Conservation (phyloP, 2,888 invertebrate genomes). For the Epistrophella euchroma region DNA sequence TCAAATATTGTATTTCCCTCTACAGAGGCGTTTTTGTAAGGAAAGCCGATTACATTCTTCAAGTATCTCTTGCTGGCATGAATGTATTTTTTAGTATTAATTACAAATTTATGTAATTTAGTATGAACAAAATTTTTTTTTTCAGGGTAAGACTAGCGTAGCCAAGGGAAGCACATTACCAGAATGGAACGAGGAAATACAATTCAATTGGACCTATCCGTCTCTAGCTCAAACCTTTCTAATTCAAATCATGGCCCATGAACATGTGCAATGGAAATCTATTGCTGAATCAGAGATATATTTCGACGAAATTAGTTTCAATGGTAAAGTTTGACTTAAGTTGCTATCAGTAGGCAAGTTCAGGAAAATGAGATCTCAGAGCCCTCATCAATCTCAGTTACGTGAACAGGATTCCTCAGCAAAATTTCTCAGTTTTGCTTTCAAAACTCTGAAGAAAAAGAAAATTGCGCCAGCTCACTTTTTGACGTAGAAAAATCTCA, state of each 20-base stretch:
- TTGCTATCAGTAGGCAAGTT: too few relatives aligned
- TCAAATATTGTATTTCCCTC: constrained; percentile 86
- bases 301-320: constrained; percentile 81
- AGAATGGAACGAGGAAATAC: constrained; percentile 90
- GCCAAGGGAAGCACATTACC: constrained; percentile 87
- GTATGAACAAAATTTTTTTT: background rate
- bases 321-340: constrained; percentile 75
- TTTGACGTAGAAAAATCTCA: too few relatives aligned
- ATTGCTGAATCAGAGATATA: constrained; percentile 80
- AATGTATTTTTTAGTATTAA: constrained; percentile 74
- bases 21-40: constrained; percentile 85
- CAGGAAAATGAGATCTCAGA: too few relatives aligned
- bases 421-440: too few relatives aligned
- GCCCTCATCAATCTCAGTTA: too few relatives aligned
- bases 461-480: too few relatives aligned
- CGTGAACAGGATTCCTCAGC: too few relatives aligned
- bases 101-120: background rate
- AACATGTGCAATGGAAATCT: constrained; percentile 84
- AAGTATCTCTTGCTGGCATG: constrained; percentile 80
- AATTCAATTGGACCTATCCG: constrained; percentile 92
- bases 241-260: constrained; percentile 86
- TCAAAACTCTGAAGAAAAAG: too few relatives aligned
- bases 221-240: constrained; percentile 90
- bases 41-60: constrained; percentile 81
- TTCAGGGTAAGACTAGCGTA: constrained; percentile 88